Evolutionary conservation across 2,888 invertebrate genomes (phyloP), one percentile per base, ranked within the genome.

Genomic region (Megamerina dolium): DNA sequence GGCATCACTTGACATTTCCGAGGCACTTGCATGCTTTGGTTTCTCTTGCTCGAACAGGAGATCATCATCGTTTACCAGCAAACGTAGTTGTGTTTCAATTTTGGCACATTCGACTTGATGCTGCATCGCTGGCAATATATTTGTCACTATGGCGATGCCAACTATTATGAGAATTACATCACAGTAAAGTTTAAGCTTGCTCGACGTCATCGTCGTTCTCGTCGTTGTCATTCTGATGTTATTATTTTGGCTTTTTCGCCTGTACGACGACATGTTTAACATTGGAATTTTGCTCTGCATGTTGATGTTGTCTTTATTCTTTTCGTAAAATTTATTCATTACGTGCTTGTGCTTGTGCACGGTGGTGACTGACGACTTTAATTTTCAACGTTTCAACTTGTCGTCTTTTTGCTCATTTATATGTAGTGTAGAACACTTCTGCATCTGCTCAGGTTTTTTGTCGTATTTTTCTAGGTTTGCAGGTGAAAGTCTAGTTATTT

Each of bases 21-120:
- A n/a, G n/a, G n/a, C n/a, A n/a, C n/a, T n/a, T 37, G 46, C 46
- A 21, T 49, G 45, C 12, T 43, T 27, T 14, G 48, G 48, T 33
- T 51, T 48, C 19, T 44, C 48, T n/a, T 49, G 49, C 6, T 51
- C 33, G 26, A 42, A 35, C 44, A 53, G 46, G 34, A 54, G 41
- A 19, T 54, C 57, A 30, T 59, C 60, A 20, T 59, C 60, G 43
- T 59, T 58, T 34, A 54, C 54, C 13, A 59, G 48, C 23, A 54
- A 48, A 37, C 56, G 51, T 26, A 59, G 52, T 49, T 56, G 56
- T 17, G 58, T 54, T 29, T 57, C 55, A 46, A 58, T 49, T 51
- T 57, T 57, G 51, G 56, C 55, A 49, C 53, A 52, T 44, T 46
- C 50, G 30, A 52, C 46, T n/a, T n/a, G n/a, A n/a, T n/a, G n/a